These are phyloP conservation scores for Cetonia aurata DNA, from an alignment of 2,888 invertebrate species.

Conservation along the genomic window DNA sequence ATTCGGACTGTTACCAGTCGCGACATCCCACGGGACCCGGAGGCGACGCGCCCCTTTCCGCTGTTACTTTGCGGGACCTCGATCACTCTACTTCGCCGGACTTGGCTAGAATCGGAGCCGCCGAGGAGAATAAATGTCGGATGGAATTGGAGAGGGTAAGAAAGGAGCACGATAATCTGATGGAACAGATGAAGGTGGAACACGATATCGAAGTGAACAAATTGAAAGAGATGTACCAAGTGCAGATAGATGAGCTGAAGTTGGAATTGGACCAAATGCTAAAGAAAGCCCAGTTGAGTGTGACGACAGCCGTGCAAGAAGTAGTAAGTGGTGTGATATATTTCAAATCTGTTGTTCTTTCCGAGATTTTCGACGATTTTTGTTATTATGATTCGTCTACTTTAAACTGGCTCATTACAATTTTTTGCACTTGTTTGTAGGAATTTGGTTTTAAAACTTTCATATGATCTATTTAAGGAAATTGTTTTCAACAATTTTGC, in stretches of 20 bases:
- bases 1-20: slow-evolving; percentile 12
- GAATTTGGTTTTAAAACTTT: no score
- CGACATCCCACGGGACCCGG: slow-evolving; percentile 55
- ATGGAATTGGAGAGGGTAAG: slow-evolving; percentile 62
- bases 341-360: not conserved
- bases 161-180: slow-evolving; percentile 62
- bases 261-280: slow-evolving; percentile 66
- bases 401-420: no score
- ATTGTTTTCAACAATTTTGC: no score
- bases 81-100: slow-evolving; percentile 34
- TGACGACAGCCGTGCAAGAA: slow-evolving; percentile 69
- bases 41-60: slow-evolving; percentile 53
- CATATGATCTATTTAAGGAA: no score
- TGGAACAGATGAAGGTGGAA: slow-evolving; percentile 66
- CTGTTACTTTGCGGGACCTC: no score
- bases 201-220: slow-evolving; percentile 66
- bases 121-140: slow-evolving; percentile 66
- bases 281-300: slow-evolving; percentile 64
- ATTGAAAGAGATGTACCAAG: slow-evolving; percentile 68
- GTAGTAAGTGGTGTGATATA: slow-evolving; percentile 62
- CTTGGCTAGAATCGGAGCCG: slow-evolving; percentile 57
- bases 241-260: slow-evolving; percentile 70
- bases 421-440: no score
- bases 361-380: no score
- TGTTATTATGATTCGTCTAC: no score